Conservation (phyloP, 1,140 invertebrate genomes). For the Sycophila sp. region DNA sequence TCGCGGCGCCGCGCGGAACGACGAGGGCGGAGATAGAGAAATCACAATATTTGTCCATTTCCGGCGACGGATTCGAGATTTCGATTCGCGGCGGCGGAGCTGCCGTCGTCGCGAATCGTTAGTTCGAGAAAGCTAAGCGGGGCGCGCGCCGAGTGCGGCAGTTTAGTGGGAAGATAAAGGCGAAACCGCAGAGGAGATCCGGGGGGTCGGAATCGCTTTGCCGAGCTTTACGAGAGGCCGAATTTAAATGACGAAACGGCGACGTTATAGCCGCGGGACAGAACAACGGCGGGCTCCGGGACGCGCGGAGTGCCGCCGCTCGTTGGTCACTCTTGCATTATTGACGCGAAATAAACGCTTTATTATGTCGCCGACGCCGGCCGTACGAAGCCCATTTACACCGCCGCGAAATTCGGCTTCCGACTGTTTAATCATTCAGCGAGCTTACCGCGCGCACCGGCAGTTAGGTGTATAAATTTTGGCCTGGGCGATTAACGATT, state of each 20-base stretch:
- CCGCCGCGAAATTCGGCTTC: constrained; percentile 24
- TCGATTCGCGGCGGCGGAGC: background rate
- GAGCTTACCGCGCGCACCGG: background rate
- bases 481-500: constrained; percentile 14
- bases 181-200: no score
- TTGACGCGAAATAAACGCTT: constrained; percentile 27
- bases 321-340: constrained; percentile 28
- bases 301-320: background rate
- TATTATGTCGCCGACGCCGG: constrained; percentile 9
- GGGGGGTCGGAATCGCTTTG: background rate
- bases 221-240: constrained; percentile 1
- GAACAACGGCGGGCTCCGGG: background rate
- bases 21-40: no score
- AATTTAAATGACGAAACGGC: background rate
- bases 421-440: constrained; percentile 30
- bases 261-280: background rate
- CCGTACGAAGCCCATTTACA: constrained; percentile 14
- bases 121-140: background rate
- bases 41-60: no score
- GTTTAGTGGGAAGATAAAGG: background rate
- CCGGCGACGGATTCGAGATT: background rate
- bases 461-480: constrained; percentile 14
- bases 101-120: background rate
- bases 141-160: background rate
- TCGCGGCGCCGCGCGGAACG: no score